Evolutionary conservation across 2,888 invertebrate genomes (phyloP), one percentile per base, ranked within the genome.

Genomic region (Tromatobia lineatoria): DNA sequence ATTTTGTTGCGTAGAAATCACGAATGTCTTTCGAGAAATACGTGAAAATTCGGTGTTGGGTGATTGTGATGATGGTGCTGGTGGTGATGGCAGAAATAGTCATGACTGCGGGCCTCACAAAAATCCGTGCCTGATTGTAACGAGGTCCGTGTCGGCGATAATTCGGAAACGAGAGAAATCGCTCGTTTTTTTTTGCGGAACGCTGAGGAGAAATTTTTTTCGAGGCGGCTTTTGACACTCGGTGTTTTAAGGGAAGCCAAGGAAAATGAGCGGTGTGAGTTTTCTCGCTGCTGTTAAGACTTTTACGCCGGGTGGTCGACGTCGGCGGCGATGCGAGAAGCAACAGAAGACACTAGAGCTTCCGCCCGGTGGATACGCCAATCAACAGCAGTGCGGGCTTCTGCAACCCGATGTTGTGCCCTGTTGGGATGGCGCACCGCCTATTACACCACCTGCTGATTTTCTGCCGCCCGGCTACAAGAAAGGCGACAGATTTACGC

Each of bases 401-500:
- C 91, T 93, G 86, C 94, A 94, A 83, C 95, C 95, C 69, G 95
- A 95, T 89, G 95, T 95, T 71, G 95, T 95, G 76, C 95, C 95
- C 47, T 94, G 93, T 86, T 95, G 95, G 95, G 95, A 95, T 88
- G 92, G 94, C 7, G 95, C 95, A 85, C 95, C 95, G 38, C 96
- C 96, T 38, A 96, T 96, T 87, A 96, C 96, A 42, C 96, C 96
- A 34, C 96, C 96, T 18, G 96, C 96, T 10, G 96, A 96, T 79
- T 96, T 96, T 90, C 94, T 96, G 73, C 95, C 96, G 3, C 95
- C 95, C 29, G 96, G 95, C 57, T 96, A 95, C 90, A 95, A 95
- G 88, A 94, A 94, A 87, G 92, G 91, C 69, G 86, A 87, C 73
- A 85, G 80, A 75, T 91, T 91, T n/a, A 34, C 74, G 81, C 89